These are phyloP conservation scores for Pseudomugil tenellus DNA, from an alignment of 2,797 vertebrate genomes.

Conservation along the genomic window DNA sequence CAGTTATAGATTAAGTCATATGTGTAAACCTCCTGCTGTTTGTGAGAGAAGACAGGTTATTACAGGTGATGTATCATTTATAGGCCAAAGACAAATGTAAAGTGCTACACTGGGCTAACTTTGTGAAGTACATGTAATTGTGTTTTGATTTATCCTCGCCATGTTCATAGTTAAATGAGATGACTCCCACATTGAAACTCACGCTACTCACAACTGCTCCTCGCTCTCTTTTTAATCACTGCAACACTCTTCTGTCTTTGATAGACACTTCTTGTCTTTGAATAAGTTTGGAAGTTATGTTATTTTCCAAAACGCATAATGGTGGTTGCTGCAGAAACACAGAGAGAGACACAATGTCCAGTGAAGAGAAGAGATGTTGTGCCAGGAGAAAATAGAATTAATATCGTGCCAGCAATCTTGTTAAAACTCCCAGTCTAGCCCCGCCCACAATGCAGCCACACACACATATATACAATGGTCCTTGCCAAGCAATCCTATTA, in stretches of 20 bases:
- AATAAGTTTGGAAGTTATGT: constrained; percentile 25
- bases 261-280: constrained; percentile 12
- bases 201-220: constrained; percentile 8
- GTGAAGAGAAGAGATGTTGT: constrained; percentile 42
- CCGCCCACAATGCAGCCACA: constrained; percentile 55
- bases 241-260: neutral
- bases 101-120: constrained; percentile 7
- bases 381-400: constrained; percentile 62
- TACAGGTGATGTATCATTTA: constrained; percentile 28
- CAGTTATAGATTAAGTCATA: neutral
- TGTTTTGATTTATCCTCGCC: constrained; percentile 18
- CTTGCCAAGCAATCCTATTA: constrained; percentile 78
- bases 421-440: constrained; percentile 60
- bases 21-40: neutral
- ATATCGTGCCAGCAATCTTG: constrained; percentile 65
- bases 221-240: neutral
- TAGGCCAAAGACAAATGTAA: constrained; percentile 16
- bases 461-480: constrained; percentile 31
- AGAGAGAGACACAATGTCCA: constrained; percentile 42
- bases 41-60: constrained; percentile 22
- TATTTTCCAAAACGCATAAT: constrained; percentile 27
- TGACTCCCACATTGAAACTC: constrained; percentile 3
- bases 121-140: constrained; percentile 18
- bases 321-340: constrained; percentile 13
- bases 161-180: constrained; percentile 8